These are phyloP conservation scores for Tangara arthus DNA, from an alignment of 2,797 vertebrate species.

Conservation along the genomic window DNA sequence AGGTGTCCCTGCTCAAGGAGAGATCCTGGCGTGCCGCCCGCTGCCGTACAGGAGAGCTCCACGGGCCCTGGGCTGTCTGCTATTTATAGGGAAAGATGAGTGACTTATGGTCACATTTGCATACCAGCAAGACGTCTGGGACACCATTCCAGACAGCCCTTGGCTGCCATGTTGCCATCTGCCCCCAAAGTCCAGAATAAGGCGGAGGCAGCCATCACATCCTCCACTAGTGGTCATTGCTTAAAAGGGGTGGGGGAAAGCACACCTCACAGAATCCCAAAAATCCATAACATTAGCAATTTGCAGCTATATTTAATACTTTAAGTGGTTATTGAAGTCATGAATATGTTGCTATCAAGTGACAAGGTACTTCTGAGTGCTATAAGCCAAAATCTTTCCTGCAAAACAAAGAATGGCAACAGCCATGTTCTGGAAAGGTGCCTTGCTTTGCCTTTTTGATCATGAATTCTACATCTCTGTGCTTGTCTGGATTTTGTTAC, in stretches of 20 bases:
- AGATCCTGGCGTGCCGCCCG: background rate
- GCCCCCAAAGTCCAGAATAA: background rate
- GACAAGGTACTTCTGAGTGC: background rate
- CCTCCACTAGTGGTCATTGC: background rate
- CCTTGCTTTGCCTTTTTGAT: background rate
- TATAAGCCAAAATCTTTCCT: background rate
- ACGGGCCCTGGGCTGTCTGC: background rate
- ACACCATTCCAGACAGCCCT: background rate
- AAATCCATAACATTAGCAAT: background rate
- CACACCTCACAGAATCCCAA: background rate
- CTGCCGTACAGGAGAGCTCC: background rate
- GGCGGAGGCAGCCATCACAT: no score
- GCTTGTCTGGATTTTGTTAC: conserved; percentile 22
- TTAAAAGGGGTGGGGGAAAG: background rate
- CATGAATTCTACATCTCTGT: background rate
- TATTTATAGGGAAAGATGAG: background rate
- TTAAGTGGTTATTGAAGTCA: background rate
- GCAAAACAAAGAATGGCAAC: background rate
- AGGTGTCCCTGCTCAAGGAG: background rate
- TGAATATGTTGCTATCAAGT: background rate
- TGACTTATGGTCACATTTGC: background rate
- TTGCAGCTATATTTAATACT: background rate
- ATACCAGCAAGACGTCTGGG: background rate
- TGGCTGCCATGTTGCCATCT: background rate
- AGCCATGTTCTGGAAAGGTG: background rate